Evolutionary conservation across 2,113 vertebrate species (phyloP).

Genomic region (Malurus alboscapulatus): DNA sequence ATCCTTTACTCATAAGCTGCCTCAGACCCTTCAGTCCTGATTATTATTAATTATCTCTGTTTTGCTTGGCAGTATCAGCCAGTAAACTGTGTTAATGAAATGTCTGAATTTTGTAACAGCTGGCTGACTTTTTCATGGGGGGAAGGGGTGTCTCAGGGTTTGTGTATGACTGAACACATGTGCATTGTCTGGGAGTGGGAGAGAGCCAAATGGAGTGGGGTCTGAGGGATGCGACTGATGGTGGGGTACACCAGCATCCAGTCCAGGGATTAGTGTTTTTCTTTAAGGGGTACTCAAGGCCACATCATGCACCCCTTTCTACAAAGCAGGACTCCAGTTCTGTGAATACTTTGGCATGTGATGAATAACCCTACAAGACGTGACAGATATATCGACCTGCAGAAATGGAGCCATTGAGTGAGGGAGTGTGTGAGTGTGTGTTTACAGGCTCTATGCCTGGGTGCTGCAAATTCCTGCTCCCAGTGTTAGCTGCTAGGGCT

Average conservation of each 20-base stretch:
- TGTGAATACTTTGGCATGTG: background rate
- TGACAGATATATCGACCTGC: background rate
- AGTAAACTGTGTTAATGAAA: slow-evolving; percentile 42
- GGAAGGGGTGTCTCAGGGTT: background rate
- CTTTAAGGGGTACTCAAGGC: background rate
- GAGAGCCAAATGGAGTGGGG: background rate
- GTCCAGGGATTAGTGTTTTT: background rate
- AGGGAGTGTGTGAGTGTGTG: background rate
- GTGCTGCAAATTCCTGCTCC: background rate
- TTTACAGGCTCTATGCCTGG: background rate
- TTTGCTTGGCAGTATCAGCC: slow-evolving; percentile 43
- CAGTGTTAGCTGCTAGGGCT: background rate
- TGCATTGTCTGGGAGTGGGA: background rate
- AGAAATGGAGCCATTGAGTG: background rate
- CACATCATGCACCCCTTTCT: background rate
- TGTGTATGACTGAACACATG: background rate
- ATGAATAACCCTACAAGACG: background rate
- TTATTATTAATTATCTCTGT: slow-evolving; percentile 44
- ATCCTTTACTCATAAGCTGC: slow-evolving; percentile 17
- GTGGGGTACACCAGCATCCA: background rate
- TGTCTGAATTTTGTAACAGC: slow-evolving; percentile 41
- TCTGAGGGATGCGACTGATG: background rate
- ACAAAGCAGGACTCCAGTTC: background rate
- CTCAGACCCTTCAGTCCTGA: slow-evolving; percentile 8
- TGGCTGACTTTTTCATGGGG: background rate